Percentiles rank a stretch among this genome's conserved stretches.
Evolutionary conservation across 2,113 vertebrate species (phyloP).

Genomic region (Centropus unirufus): DNA sequence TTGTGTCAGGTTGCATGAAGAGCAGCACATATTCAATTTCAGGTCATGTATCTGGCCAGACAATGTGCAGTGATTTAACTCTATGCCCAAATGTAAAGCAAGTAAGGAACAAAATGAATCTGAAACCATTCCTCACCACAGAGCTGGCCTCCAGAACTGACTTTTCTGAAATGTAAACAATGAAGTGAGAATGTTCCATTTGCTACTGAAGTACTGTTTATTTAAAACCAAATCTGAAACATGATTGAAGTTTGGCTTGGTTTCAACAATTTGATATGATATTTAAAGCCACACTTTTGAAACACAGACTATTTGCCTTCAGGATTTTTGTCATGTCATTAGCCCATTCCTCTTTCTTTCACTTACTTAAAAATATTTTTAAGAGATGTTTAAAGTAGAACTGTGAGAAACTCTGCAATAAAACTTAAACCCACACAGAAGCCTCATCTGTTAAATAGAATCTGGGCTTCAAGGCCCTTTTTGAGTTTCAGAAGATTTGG

Average conservation of each 20-base stretch:
- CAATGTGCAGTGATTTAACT: neutral
- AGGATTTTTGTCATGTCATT: neutral
- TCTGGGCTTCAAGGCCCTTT: conserved; percentile 1
- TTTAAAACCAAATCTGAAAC: conserved; percentile 48
- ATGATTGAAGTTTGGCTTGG: conserved; percentile 49
- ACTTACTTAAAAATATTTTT: conserved; percentile 23
- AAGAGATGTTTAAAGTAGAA: conserved; percentile 13
- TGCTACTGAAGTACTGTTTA: conserved; percentile 37
- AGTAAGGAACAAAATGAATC: neutral
- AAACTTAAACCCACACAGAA: neutral
- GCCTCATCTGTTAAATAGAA: neutral
- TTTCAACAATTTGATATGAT: conserved; percentile 29
- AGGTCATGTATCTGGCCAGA: neutral
- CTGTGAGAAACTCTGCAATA: conserved; percentile 45
- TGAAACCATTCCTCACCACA: neutral
- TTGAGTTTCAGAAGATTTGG: conserved; percentile 24
- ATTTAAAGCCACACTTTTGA: conserved; percentile 24
- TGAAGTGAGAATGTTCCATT: conserved; percentile 30
- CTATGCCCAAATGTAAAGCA: neutral
- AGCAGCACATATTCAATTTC: neutral
- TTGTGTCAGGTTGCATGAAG: neutral
- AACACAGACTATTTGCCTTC: neutral
- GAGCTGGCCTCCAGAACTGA: neutral
- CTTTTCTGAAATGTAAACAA: conserved; percentile 28
- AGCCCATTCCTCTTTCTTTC: neutral